Conservation (phyloP, 64 coral and sea anemone species). For the Trachythela sp. region DNA sequence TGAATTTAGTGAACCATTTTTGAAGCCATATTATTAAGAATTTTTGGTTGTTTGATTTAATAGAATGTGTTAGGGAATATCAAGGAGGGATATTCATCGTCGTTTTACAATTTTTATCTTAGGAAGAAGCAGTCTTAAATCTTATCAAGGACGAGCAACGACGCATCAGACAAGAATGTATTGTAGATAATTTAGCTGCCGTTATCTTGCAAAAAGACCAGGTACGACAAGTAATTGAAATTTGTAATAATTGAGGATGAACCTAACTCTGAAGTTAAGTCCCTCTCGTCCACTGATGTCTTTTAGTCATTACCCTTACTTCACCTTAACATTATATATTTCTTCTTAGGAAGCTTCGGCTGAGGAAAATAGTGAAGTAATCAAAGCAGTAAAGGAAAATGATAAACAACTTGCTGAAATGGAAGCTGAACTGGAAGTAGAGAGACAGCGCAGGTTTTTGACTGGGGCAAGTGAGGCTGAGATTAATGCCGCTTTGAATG, state of each 20-base stretch:
- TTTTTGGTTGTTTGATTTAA: too few relatives aligned
- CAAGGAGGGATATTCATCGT: not conserved
- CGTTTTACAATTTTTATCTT: not conserved
- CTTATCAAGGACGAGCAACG: conserved; percentile 84
- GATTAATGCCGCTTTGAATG: conserved; percentile 54
- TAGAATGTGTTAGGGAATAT: too few relatives aligned
- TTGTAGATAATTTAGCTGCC: conserved; percentile 86
- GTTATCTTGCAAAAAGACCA: conserved; percentile 32
- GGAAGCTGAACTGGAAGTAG: conserved; percentile 75
- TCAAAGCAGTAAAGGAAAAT: conserved; percentile 72
- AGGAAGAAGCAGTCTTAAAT: conserved; percentile 62
- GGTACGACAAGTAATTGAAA: not conserved
- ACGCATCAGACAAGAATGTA: conserved; percentile 69
- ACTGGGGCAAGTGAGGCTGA: conserved; percentile 78
- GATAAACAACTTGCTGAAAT: conserved; percentile 64
- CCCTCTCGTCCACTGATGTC: too few relatives aligned
- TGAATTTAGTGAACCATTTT: too few relatives aligned
- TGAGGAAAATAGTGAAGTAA: conserved; percentile 69
- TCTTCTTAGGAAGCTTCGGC: conserved; percentile 31
- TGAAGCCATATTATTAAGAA: too few relatives aligned
- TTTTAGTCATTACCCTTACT: too few relatives aligned
- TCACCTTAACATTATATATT: not conserved
- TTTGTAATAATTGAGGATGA: not conserved
- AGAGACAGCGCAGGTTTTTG: conserved; percentile 56
- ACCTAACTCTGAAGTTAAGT: not conserved